Evolutionary conservation across 2,888 invertebrate species (phyloP).

Genomic region (Macroteleia sp.): DNA sequence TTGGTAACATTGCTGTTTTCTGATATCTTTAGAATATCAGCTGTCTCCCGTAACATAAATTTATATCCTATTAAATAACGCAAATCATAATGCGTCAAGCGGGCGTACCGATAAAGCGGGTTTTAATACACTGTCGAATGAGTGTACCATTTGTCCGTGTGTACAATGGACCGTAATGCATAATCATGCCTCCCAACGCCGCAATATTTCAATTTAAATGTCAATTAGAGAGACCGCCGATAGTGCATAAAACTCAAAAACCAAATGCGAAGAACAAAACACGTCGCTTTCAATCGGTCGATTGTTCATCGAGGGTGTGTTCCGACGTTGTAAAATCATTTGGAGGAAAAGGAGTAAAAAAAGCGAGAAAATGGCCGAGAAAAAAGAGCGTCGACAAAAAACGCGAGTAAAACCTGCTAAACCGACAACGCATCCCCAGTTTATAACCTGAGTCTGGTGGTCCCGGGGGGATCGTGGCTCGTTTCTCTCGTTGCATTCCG

Average conservation of each 20-base stretch:
- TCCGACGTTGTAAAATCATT: slow-evolving; percentile 24
- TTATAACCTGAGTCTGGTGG: slow-evolving; percentile 42
- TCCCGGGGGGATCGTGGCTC: slow-evolving; percentile 26
- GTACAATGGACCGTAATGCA: slow-evolving; percentile 38
- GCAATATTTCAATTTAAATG: slow-evolving; percentile 52
- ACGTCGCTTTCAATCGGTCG: slow-evolving; percentile 7
- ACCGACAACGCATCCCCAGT: too few species aligned
- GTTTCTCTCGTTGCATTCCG: slow-evolving; percentile 46
- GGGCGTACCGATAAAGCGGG: slow-evolving; percentile 9
- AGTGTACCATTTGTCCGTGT: slow-evolving; percentile 25
- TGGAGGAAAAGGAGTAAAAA: not conserved
- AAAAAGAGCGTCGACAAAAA: too few species aligned
- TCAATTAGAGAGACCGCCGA: slow-evolving; percentile 42
- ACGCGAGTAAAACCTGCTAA: too few species aligned
- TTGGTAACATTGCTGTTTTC: too few species aligned
- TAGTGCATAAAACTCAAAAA: slow-evolving; percentile 33
- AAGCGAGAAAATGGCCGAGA: not conserved
- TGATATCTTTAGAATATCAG: too few species aligned
- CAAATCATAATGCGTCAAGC: slow-evolving; percentile 17
- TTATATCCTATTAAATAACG: slow-evolving; percentile 38
- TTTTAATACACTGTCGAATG: slow-evolving; percentile 46
- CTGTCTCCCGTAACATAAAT: too few species aligned
- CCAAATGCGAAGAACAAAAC: slow-evolving; percentile 17
- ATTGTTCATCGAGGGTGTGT: slow-evolving; percentile 24
- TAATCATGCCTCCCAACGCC: slow-evolving; percentile 20